Conservation (phyloP, 1,140 invertebrate genomes). For the Listronotus bonariensis region DNA sequence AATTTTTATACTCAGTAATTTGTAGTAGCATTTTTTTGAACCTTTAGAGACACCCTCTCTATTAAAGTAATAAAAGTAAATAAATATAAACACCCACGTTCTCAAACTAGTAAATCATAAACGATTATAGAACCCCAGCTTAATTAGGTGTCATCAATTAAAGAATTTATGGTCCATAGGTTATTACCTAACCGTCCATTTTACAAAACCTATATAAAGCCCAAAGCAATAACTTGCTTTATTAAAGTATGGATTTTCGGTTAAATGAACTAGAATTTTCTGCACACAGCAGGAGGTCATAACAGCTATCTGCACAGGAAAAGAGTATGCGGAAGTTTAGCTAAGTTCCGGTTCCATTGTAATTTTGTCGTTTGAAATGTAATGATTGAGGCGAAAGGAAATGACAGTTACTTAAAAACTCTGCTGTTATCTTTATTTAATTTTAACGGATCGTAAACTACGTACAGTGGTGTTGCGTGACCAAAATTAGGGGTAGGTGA, state of each 20-base stretch:
- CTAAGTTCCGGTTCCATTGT: slow-evolving; percentile 21
- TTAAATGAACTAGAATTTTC: slow-evolving; percentile 31
- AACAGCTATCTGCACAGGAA: slow-evolving; percentile 30
- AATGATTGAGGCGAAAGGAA: too few species aligned
- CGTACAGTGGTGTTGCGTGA: too few species aligned
- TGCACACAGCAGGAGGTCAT: slow-evolving; percentile 21
- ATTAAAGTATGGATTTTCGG: slow-evolving; percentile 39
- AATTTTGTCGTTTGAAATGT: slow-evolving; percentile 19
- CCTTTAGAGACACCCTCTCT: too few species aligned
- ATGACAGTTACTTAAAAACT: neutral
- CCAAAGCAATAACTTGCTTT: slow-evolving; percentile 28
- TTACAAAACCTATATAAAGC: slow-evolving; percentile 24
- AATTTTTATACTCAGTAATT: too few species aligned
- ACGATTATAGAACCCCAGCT: neutral
- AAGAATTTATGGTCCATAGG: slow-evolving; percentile 18
- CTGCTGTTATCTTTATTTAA: too few species aligned
- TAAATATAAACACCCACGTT: too few species aligned
- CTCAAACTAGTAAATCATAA: too few species aligned
- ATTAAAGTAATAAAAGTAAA: too few species aligned
- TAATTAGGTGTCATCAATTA: slow-evolving; percentile 27
- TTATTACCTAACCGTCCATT: slow-evolving; percentile 33
- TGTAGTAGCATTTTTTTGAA: too few species aligned
- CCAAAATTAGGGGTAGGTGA: too few species aligned
- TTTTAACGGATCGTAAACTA: too few species aligned
- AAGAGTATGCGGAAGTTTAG: slow-evolving; percentile 10